Evolutionary conservation across 1,140 invertebrate genomes (phyloP).

Genomic region (Hyposmocoma kahamanoa): DNA sequence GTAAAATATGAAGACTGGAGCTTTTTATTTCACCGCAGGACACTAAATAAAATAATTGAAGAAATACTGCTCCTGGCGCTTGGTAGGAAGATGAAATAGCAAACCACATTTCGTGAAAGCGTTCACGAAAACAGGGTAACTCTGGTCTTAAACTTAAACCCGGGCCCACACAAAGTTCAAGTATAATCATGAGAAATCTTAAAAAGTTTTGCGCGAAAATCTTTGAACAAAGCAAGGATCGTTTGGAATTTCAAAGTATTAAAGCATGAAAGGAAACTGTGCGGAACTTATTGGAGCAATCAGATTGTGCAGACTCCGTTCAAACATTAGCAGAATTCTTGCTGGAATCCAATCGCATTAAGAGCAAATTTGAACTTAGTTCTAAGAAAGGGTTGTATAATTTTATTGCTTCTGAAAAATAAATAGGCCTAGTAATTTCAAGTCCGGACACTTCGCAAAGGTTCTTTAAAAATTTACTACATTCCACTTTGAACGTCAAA

Average conservation of each 20-base stretch:
- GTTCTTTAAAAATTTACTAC: not conserved
- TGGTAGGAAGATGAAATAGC: not conserved
- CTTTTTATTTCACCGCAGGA: too few relatives aligned
- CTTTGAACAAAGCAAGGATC: conserved; percentile 16
- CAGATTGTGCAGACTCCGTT: conserved; percentile 65
- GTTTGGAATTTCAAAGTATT: conserved; percentile 50
- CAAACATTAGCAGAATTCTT: conserved; percentile 67
- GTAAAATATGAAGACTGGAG: too few relatives aligned
- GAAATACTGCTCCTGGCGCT: too few relatives aligned
- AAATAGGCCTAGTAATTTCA: conserved; percentile 35
- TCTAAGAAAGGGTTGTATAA: conserved; percentile 46
- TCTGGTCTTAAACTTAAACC: conserved; percentile 2
- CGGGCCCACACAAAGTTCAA: conserved; percentile 1
- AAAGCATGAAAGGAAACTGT: conserved; percentile 62
- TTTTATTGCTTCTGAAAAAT: conserved; percentile 38
- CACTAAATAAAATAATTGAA: too few relatives aligned
- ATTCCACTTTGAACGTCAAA: not conserved
- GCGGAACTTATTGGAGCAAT: conserved; percentile 68
- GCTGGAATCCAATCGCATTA: conserved; percentile 61
- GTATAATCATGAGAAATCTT: conserved; percentile 14
- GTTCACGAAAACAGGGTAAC: conserved; percentile 1
- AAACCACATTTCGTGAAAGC: not conserved
- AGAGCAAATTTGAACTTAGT: conserved; percentile 60
- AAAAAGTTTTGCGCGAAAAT: conserved; percentile 14
- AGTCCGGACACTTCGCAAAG: not conserved